These are phyloP conservation scores for Saturnia japonica DNA, from an alignment of 2,888 invertebrate species.

Conservation along the genomic window DNA sequence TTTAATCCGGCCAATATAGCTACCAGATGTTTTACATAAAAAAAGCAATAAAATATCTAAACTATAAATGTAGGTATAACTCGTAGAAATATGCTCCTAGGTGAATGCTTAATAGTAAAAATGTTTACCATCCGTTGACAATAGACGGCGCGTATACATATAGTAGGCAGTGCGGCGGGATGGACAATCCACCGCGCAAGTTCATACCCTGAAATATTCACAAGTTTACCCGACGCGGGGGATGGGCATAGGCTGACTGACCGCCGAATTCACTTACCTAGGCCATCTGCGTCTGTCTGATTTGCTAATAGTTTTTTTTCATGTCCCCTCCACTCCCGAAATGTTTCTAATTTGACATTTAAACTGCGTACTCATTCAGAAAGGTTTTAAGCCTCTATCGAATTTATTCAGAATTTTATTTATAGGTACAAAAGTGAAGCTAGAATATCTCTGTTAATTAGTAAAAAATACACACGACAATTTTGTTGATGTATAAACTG, in stretches of 20 bases:
- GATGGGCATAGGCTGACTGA: slow-evolving; percentile 5
- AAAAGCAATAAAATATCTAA: not conserved
- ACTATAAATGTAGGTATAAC: not conserved
- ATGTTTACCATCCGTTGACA: not conserved
- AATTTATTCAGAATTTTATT: not conserved
- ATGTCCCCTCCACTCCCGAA: not conserved
- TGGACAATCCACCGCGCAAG: not conserved
- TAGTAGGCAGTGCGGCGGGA: not conserved
- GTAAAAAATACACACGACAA: not conserved
- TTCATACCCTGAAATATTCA: slow-evolving; percentile 6
- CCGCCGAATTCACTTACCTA: slow-evolving; percentile 14
- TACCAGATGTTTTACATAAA: not conserved
- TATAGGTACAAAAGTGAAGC: not conserved
- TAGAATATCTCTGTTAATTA: not conserved
- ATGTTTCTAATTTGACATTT: slow-evolving; percentile 10
- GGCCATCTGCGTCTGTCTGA: slow-evolving; percentile 9
- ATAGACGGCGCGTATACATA: not conserved
- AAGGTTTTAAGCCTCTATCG: not conserved
- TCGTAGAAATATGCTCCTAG: not conserved
- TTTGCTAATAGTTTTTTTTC: slow-evolving; percentile 13
- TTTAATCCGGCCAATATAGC: too few species aligned
- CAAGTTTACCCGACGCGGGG: slow-evolving; percentile 8
- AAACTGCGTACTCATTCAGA: not conserved
- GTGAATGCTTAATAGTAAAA: not conserved
- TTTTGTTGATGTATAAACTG: too few species aligned